phyloP scores from a whole-genome alignment of 2,888 invertebrate species.

The Reticulitermes lucifugus region DNA sequence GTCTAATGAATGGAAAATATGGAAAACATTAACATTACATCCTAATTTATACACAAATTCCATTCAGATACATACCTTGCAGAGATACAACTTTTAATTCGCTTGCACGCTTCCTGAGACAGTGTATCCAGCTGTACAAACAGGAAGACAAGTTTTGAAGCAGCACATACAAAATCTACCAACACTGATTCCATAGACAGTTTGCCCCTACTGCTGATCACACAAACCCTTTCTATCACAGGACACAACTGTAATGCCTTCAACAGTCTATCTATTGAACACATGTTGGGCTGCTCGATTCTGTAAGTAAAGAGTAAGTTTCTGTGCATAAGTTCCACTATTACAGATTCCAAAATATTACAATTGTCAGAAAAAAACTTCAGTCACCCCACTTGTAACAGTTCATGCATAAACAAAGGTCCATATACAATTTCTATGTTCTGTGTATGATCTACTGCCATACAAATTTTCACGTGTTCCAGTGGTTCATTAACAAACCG shows the following conservation, averaged over 20 bases:
- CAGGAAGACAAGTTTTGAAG: not conserved
- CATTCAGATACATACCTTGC: not conserved
- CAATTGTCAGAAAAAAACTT: too few species aligned
- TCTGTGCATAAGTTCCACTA: too few species aligned
- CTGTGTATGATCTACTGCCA: too few species aligned
- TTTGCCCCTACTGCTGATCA: not conserved
- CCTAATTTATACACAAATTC: not conserved
- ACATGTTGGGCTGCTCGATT: not conserved
- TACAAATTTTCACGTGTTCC: too few species aligned
- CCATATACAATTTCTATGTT: too few species aligned
- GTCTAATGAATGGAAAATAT: too few species aligned
- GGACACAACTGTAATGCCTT: not conserved
- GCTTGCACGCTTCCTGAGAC: not conserved
- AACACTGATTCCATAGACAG: not conserved
- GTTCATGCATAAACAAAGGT: too few species aligned
- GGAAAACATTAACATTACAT: not conserved
- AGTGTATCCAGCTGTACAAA: not conserved
- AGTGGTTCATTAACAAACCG: too few species aligned
- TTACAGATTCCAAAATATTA: too few species aligned
- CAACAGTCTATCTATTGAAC: not conserved
- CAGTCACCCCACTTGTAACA: too few species aligned
- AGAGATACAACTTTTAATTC: not conserved
- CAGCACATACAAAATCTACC: not conserved
- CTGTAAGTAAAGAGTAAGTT: not conserved
- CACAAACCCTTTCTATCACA: not conserved